Evolutionary conservation across 1,140 invertebrate genomes (phyloP).

Genomic region (Triops longicaudatus): DNA sequence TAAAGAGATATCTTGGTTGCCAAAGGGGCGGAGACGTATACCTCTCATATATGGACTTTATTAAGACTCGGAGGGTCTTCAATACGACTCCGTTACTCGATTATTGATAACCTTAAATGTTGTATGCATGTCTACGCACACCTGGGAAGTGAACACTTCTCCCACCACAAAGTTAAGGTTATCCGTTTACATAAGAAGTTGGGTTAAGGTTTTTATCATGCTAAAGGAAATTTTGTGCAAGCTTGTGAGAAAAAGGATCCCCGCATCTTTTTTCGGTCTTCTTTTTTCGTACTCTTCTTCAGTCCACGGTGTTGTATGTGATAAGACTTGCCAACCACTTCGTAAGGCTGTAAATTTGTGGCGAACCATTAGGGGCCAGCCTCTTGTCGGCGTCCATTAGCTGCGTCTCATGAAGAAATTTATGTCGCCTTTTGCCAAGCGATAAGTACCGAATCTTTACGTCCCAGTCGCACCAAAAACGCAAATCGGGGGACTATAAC

Average conservation of each 20-base stretch:
- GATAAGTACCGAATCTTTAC: conserved; percentile 2
- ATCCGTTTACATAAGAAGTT: background rate
- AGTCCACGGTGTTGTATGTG: background rate
- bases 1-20: too few relatives aligned
- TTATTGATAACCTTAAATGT: background rate
- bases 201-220: background rate
- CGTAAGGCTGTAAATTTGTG: conserved; percentile 8
- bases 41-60: background rate
- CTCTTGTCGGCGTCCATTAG: conserved; percentile 10
- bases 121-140: background rate
- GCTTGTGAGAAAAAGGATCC: background rate
- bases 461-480: background rate
- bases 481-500: too few relatives aligned
- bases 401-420: conserved; percentile 1
- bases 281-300: too few relatives aligned
- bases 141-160: conserved; percentile 3
- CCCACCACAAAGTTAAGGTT: background rate
- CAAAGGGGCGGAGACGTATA: background rate
- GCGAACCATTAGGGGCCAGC: conserved; percentile 1
- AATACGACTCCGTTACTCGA: background rate
- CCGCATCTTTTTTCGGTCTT: background rate
- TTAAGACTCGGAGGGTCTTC: background rate
- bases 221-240: background rate
- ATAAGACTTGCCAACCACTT: conserved; percentile 15
- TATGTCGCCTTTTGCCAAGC: conserved; percentile 5